Conservation (phyloP, 2,888 invertebrate genomes). For the Phalera bucephala region DNA sequence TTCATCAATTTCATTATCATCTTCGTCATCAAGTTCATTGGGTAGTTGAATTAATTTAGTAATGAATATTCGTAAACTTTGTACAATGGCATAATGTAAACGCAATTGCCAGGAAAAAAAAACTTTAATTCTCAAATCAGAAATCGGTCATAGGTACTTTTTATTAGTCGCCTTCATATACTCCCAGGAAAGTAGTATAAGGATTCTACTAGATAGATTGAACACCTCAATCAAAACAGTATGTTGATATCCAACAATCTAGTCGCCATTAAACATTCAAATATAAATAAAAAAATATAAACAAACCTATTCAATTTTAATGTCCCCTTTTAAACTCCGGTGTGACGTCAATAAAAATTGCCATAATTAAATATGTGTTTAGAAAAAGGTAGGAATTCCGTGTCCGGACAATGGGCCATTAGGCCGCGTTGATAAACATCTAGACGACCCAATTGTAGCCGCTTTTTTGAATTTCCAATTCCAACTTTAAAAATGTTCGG, state of each 20-base stretch:
- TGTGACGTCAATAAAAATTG: constrained; percentile 66
- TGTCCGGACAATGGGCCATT: constrained; percentile 78
- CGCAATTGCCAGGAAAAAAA: too few species aligned
- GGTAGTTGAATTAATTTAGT: too few species aligned
- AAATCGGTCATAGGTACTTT: too few species aligned
- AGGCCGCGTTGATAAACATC: constrained; percentile 73
- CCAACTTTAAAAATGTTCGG: constrained; percentile 25
- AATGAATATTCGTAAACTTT: too few species aligned
- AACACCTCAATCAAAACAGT: too few species aligned
- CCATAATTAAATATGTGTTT: constrained; percentile 69
- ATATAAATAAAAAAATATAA: constrained; percentile 1
- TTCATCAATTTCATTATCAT: too few species aligned
- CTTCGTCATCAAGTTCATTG: too few species aligned
- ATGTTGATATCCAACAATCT: background rate
- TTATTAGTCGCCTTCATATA: too few species aligned
- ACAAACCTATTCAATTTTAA: background rate
- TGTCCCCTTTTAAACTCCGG: background rate
- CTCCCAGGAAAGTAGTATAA: too few species aligned
- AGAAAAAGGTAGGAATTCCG: constrained; percentile 52
- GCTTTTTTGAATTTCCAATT: constrained; percentile 32
- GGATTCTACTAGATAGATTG: too few species aligned
- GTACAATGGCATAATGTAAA: too few species aligned
- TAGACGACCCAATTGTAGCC: constrained; percentile 45
- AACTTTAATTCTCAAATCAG: too few species aligned
- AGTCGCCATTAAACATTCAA: background rate